These are phyloP conservation scores for Clytia hemisphaerica DNA, from an alignment of 30 jellyfish, hydroid and myxozoan genomes.

Conservation along the genomic window DNA sequence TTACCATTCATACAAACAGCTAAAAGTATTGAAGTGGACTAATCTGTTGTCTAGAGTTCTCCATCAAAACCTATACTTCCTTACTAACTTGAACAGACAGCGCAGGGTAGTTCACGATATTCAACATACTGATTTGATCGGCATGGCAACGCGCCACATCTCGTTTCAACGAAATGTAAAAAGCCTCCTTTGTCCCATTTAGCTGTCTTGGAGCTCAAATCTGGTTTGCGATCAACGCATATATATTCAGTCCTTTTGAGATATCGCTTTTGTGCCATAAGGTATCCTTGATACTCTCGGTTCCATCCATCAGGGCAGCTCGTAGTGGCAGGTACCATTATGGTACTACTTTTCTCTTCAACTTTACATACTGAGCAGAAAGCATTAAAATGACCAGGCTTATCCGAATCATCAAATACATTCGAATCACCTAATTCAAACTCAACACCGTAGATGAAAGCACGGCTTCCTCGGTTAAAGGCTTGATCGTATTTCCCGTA, in stretches of 20 bases:
- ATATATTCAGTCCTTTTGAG: conserved; percentile 83
- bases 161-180: conserved; percentile 82
- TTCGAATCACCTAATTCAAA: conserved; percentile 35
- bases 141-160: conserved; percentile 69
- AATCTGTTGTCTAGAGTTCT: too few relatives aligned
- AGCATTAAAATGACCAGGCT: conserved; percentile 26
- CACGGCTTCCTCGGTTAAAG: conserved; percentile 24
- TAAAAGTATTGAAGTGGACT: too few relatives aligned
- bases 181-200: conserved; percentile 52
- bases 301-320: conserved; percentile 83
- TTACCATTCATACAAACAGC: too few relatives aligned
- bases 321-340: conserved; percentile 87
- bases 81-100: conserved; percentile 79
- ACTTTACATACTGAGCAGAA: conserved; percentile 74
- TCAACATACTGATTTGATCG: conserved; percentile 25
- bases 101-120: conserved; percentile 71
- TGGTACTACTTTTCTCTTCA: conserved; percentile 41
- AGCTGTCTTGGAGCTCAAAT: conserved; percentile 29
- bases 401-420: conserved; percentile 7
- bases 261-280: conserved; percentile 81
- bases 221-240: conserved; percentile 85
- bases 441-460: conserved; percentile 67
- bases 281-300: conserved; percentile 73
- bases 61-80: too few relatives aligned
- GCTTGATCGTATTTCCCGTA: conserved; percentile 39